Evolutionary conservation across 1,140 invertebrate genomes (phyloP), one percentile per base, ranked within the genome.

Genomic region (Scylla paramamosain): DNA sequence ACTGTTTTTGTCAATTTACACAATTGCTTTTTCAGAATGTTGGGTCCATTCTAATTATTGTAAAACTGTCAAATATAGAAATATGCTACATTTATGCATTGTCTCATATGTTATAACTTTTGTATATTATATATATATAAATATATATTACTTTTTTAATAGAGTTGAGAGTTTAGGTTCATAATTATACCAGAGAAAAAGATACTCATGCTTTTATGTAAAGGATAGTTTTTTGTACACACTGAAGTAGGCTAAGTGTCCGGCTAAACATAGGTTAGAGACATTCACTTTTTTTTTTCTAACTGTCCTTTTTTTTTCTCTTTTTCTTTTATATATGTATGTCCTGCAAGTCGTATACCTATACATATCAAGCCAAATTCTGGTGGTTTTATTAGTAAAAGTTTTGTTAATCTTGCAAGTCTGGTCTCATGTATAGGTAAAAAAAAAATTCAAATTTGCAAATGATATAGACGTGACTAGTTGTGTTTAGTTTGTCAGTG

Each of bases 151-250:
- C 32, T 93, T 93, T 83, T 52, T 48, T 52, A 25, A 59, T 39
- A 87, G 86, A 87, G 46, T 45, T 59, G 86, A 93, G 52, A 89
- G 67, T 31, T 91, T 94, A 94, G 93, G 93, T 94, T 94, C 67
- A 83, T 94, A 90, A 45, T 67, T 91, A 94, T 59, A 89, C 67
- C 92, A 93, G 92, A 93, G 86, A 94, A 59, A 87, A 94, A 94
- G 88, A 94, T 94, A 94, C 93, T 94, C 93, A 94, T 94, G 93
- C 93, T 94, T 94, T 94, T 90, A 94, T 90, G 67, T 94, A 94
- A 90, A 90, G 86, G 88, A 94, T 87, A 94, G 87, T 90, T 94
- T 39, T 94, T 94, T 94, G 93, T 94, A 94, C 93, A 94, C 93
- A 94, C 67, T 94, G 82, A 67, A 88, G 90, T 94, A 94, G 93